Evolutionary conservation across 2,888 invertebrate genomes (phyloP), one percentile per base, ranked within the genome.

Genomic region (Thysanoteuthis rhombus): DNA sequence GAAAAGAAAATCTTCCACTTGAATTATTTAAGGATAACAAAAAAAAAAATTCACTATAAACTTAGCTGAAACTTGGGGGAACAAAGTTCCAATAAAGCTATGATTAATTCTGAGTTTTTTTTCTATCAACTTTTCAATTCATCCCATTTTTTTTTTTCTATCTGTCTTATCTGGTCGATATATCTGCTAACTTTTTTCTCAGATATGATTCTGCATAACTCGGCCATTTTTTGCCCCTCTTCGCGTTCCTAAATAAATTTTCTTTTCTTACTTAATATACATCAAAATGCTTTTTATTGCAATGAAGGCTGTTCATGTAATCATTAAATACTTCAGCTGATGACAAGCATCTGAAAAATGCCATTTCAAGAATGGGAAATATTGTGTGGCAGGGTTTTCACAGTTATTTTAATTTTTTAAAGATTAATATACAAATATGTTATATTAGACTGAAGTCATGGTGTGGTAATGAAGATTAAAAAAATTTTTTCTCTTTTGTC

Each of bases 71-170:
- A 75, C 75, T 75, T 75, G 75, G 36, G n/a, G 75, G 75, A 75
- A 75, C 75, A n/a, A 75, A 75, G 75, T 75, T 75, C 75, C 75
- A 75, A 75, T 75, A 75, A 75, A 75, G n/a, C 75, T 75, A 75
- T 75, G 75, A 75, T 75, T 75, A 75, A 75, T 36, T 75, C 16
- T 75, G 12, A 16, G 12, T 58, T 58, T 75, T 75, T 75, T 75
- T 36, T 75, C 36, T 16, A n/a, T 75, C 75, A n/a, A 75, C n/a
- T 75, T 75, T n/a, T 75, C 75, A 32, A 75, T 75, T 75, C 36
- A 16, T 36, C 12, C 75, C n/a, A 36, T 16, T 25, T 12, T 12
- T 12, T n/a, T n/a, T 4, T 12, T n/a, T 36, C n/a, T n/a, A n/a
- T 75, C 10, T 75, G 12, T n/a, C 12, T 75, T 1, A 12, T 36